Percentiles rank a stretch among this genome's conserved stretches.
These are phyloP conservation scores for Euura lappo DNA, from an alignment of 1,140 invertebrate species.

Conservation along the genomic window DNA sequence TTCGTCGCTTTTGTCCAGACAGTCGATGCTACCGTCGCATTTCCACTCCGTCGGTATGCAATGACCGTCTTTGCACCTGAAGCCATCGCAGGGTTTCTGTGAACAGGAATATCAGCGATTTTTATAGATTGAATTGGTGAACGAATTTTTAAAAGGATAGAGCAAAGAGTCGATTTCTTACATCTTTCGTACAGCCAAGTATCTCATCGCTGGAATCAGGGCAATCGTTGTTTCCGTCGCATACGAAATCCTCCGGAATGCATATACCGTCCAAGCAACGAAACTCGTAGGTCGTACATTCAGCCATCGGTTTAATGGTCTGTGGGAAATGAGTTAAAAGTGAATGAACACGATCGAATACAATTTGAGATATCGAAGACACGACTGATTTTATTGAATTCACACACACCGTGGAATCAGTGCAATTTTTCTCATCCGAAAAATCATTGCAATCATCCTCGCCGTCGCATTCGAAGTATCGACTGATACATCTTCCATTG, in stretches of 20 bases:
- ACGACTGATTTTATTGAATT: background rate
- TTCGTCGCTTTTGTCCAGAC: slow-evolving; percentile 72
- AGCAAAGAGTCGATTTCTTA: slow-evolving; percentile 7
- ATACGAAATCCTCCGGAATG: slow-evolving; percentile 79
- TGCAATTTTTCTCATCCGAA: slow-evolving; percentile 54
- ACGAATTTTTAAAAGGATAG: background rate
- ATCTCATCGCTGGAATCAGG: slow-evolving; percentile 79
- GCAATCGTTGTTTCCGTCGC: slow-evolving; percentile 78
- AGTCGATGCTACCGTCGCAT: slow-evolving; percentile 71
- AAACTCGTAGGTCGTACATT: slow-evolving; percentile 28
- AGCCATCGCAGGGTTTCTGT: slow-evolving; percentile 60
- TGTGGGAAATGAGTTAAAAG: background rate
- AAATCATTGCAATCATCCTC: slow-evolving; percentile 60
- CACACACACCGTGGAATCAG: background rate
- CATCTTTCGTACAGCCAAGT: slow-evolving; percentile 65
- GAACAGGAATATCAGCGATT: slow-evolving; percentile 24
- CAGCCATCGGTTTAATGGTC: background rate
- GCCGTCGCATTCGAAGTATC: slow-evolving; percentile 56
- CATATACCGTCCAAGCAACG: slow-evolving; percentile 70
- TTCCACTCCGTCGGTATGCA: slow-evolving; percentile 69
- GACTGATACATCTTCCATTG: slow-evolving; percentile 54
- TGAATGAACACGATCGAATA: too few species aligned
- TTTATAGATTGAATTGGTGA: background rate
- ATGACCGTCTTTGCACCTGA: slow-evolving; percentile 65
- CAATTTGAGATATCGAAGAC: too few species aligned